Conservation (phyloP, 1,140 invertebrate genomes). For the Subanguina moxae region DNA sequence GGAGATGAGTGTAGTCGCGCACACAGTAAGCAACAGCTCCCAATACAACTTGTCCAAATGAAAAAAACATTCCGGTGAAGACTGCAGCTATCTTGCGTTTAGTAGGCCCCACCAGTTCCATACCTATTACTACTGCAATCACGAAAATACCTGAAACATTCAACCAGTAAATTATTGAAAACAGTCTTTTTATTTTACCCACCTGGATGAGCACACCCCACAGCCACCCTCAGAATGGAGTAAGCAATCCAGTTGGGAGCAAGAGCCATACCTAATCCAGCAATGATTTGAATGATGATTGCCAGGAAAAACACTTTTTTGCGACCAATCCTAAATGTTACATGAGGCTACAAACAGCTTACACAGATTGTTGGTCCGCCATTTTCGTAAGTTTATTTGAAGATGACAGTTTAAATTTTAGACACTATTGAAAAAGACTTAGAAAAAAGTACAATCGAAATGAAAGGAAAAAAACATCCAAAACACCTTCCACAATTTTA, state of each 20-base stretch:
- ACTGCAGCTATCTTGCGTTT: slow-evolving; percentile 61
- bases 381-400: too few relatives aligned
- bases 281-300: slow-evolving; percentile 52
- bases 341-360: neutral
- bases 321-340: slow-evolving; percentile 51
- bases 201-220: slow-evolving; percentile 47
- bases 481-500: too few relatives aligned
- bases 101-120: slow-evolving; percentile 61
- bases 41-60: slow-evolving; percentile 59
- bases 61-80: slow-evolving; percentile 61
- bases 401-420: too few relatives aligned
- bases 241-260: slow-evolving; percentile 54
- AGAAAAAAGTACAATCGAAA: too few relatives aligned
- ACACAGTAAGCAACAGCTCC: slow-evolving; percentile 60
- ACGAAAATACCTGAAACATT: slow-evolving; percentile 56
- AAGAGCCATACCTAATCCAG: slow-evolving; percentile 46
- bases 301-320: slow-evolving; percentile 59
- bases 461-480: too few relatives aligned
- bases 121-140: slow-evolving; percentile 59
- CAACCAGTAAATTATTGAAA: too few relatives aligned
- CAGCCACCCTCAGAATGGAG: slow-evolving; percentile 43
- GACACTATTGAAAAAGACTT: too few relatives aligned
- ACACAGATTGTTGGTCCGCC: too few relatives aligned
- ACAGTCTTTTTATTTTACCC: too few relatives aligned
- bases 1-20: slow-evolving; percentile 60